Conservation (phyloP, 1,140 invertebrate genomes). For the Drosophila insularis region DNA sequence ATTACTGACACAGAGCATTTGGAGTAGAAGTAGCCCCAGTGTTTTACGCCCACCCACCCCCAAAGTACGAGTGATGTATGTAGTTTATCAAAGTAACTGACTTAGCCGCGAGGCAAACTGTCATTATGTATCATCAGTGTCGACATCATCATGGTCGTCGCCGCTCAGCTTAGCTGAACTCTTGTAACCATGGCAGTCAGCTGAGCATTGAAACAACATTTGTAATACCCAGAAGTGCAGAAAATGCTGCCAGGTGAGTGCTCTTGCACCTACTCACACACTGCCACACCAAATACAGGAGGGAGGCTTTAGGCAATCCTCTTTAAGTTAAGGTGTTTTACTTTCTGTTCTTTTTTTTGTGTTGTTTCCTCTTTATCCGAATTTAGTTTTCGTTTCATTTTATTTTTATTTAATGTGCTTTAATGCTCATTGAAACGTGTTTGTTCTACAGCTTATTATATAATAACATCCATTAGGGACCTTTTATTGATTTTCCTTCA, state of each 20-base stretch:
- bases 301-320: constrained; percentile 6
- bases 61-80: constrained; percentile 37
- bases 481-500: constrained; percentile 75
- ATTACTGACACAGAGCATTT: background rate
- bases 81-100: constrained; percentile 62
- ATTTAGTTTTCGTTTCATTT: constrained; percentile 23
- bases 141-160: constrained; percentile 26
- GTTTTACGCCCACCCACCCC: background rate
- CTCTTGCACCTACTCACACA: constrained; percentile 33
- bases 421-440: constrained; percentile 66
- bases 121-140: constrained; percentile 61
- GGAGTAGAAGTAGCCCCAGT: no score
- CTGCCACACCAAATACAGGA: background rate
- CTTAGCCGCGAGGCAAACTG: constrained; percentile 47
- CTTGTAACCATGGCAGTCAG: constrained; percentile 2
- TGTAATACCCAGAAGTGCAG: constrained; percentile 20
- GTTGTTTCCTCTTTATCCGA: constrained; percentile 12
- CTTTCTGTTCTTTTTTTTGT: constrained; percentile 12
- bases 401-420: constrained; percentile 66
- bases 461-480: constrained; percentile 76
- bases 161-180: background rate
- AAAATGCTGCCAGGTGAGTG: constrained; percentile 14
- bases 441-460: constrained; percentile 74
- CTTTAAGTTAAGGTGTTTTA: background rate
- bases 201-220: constrained; percentile 13